Evolutionary conservation across 2,113 vertebrate species (phyloP).

Genomic region (Pelecanus crispus): DNA sequence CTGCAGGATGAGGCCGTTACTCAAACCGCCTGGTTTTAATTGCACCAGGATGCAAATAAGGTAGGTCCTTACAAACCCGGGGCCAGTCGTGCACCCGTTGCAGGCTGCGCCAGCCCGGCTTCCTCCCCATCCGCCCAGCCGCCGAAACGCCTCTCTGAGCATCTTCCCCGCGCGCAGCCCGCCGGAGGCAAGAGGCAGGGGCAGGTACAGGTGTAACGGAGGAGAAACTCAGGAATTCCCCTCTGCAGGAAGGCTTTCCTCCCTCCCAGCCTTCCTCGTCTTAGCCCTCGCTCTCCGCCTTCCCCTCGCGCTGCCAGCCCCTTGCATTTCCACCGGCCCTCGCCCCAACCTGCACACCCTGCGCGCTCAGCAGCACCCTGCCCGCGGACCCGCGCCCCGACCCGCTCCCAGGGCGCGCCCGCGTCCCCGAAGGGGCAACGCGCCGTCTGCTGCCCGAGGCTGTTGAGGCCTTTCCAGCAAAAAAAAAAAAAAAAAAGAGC

Average conservation of each 20-base stretch:
- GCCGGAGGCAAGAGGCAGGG: not conserved
- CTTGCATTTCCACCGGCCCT: not conserved
- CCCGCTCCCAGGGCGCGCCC: fast-evolving
- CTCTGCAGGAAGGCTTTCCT: not conserved
- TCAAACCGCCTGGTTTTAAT: not conserved
- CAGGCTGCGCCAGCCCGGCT: not conserved
- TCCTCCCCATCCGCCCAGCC: not conserved
- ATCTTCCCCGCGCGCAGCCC: not conserved
- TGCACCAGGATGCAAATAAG: not conserved
- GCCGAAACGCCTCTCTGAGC: not conserved
- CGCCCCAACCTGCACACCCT: too few relatives aligned
- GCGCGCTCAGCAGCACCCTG: not conserved
- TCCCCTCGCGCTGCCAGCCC: not conserved
- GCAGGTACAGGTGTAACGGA: not conserved
- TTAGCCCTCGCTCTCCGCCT: not conserved
- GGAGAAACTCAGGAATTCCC: not conserved
- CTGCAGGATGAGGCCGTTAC: not conserved
- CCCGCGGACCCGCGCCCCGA: not conserved
- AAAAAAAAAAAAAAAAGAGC: not conserved
- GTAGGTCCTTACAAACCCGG: not conserved
- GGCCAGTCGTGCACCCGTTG: not conserved
- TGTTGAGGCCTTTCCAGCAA: not conserved
- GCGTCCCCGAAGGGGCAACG: fast-evolving
- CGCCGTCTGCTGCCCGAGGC: fast-evolving
- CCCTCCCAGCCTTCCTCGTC: not conserved